Evolutionary conservation across 2,113 vertebrate species (phyloP).

Genomic region (Charadrius vociferus): DNA sequence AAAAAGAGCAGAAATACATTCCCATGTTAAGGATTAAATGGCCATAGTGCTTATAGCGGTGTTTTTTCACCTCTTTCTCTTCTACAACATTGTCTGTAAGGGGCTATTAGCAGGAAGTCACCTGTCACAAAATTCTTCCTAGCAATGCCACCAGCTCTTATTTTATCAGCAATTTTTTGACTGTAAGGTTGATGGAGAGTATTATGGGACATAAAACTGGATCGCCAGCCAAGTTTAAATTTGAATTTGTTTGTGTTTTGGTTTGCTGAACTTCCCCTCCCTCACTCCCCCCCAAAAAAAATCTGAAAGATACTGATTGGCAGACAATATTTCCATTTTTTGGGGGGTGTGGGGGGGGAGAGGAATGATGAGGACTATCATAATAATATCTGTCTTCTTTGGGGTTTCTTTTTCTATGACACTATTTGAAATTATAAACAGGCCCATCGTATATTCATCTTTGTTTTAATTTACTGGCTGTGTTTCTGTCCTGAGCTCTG

Average conservation of each 20-base stretch:
- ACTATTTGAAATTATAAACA: neutral
- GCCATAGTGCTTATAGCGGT: constrained; percentile 19
- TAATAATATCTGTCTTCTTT: neutral
- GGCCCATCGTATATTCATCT: neutral
- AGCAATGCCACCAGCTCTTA: neutral
- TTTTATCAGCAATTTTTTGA: neutral
- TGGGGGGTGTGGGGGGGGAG: no score
- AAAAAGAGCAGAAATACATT: constrained; percentile 65
- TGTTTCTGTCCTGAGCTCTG: neutral
- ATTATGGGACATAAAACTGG: neutral
- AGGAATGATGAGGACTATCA: neutral
- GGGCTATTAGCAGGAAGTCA: neutral
- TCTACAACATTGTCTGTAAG: neutral
- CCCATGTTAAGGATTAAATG: constrained; percentile 66
- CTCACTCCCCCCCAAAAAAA: neutral
- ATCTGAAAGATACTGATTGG: neutral
- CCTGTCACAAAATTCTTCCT: constrained; percentile 12
- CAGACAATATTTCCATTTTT: neutral
- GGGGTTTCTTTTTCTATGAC: neutral
- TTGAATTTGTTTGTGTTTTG: neutral
- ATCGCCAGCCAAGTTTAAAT: neutral
- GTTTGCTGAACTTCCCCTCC: neutral
- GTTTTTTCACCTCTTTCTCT: constrained; percentile 7
- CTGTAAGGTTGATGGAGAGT: neutral
- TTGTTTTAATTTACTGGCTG: neutral